Percentiles rank a stretch among this genome's conserved stretches.
These are phyloP conservation scores for Rhodinocichla rosea DNA, from an alignment of 2,113 vertebrate species.

Conservation along the genomic window DNA sequence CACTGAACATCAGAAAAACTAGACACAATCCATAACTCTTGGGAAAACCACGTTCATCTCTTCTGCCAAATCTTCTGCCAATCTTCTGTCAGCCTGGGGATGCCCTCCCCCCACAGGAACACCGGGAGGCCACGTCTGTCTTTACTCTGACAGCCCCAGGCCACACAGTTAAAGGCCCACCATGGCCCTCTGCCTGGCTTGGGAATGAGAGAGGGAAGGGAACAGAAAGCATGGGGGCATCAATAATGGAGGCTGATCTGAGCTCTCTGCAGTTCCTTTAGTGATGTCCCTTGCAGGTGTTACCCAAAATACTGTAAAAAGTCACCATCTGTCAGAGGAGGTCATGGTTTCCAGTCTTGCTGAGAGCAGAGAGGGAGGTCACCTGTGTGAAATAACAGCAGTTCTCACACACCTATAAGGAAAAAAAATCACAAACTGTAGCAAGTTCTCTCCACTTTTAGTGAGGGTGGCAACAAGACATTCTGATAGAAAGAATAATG, in stretches of 20 bases:
- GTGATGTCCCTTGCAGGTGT: background rate
- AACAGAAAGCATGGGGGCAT: background rate
- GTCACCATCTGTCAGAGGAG: background rate
- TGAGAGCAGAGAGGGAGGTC: background rate
- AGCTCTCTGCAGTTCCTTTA: background rate
- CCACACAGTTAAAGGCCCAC: background rate
- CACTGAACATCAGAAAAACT: background rate
- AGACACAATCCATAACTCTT: background rate
- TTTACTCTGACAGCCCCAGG: background rate
- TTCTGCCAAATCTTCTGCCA: background rate
- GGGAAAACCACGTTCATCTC: background rate
- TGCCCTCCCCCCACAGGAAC: background rate
- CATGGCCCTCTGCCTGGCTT: background rate
- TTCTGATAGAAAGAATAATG: background rate
- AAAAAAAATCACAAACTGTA: background rate
- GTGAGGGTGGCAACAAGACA: background rate
- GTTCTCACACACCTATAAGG: background rate
- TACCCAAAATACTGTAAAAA: background rate
- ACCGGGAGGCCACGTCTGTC: rapidly evolving
- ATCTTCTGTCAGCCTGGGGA: background rate
- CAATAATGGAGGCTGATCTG: rapidly evolving
- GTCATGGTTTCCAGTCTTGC: background rate
- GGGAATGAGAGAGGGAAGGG: background rate
- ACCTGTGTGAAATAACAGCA: background rate
- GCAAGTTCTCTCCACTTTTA: background rate